Base-by-base conservation (phyloP, 2,888 invertebrate genomes). In the Agrilus mali region DNA sequence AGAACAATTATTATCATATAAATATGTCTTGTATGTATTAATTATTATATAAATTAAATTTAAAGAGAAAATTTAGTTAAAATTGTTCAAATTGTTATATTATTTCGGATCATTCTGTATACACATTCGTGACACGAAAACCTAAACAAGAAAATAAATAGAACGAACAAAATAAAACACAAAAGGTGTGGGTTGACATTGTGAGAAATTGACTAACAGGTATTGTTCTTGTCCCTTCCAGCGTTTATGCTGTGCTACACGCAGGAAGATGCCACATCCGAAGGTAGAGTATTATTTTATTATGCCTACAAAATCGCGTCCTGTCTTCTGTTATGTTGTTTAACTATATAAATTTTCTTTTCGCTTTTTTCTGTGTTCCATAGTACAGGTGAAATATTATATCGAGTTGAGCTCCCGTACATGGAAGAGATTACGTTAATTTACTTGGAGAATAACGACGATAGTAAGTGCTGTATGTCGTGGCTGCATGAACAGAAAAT, bases 231-330 rank as follows among this genome's bases (percentile, higher is more conserved):
- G 69, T 77, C 71, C 77, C 73, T 83, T 86, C 66, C 81, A 88
- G 88, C 88, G 71, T 88, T 87, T 81, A 88, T 88, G 88, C 80
- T 88, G 75, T 88, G 88, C 79, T 88, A 88, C 76, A 87, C 88
- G 60, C 88, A 88, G 75, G 88, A 88, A 75, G 88, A 88, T 70
- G 77, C 86, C 63, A 86, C 85, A 69, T 79, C 85, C 65, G 88
- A 88, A 82, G 88, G 88, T 88, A 84, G 60, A 65, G 65, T 67
- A 63, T 62, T 53, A 42, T 50, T 56, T 59, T 55, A 54, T 36
- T 33, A 27, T 40, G 44, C 40, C 32, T 38, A 45, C 14, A 46
- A 42, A 46, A 39, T 49, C 43, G 55, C 56, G 56, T 53, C 46
- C 46, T 46, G 53, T 52, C 53, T 55, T 27, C 27, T 54, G 55